phyloP scores from a whole-genome alignment of 2,888 invertebrate genomes.

The Heliconius aoede region DNA sequence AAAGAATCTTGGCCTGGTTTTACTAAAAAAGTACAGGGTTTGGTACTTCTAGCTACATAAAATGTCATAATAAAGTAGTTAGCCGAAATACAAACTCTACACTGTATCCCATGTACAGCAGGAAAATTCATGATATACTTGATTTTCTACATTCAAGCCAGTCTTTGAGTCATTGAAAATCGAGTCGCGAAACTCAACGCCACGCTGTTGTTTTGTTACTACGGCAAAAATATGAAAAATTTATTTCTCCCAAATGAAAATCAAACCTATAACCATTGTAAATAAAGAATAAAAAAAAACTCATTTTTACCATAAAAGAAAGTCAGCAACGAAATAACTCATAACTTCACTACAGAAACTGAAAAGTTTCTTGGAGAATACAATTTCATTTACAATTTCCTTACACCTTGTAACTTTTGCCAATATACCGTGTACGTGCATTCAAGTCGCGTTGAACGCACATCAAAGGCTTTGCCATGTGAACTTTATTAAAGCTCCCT shows the following conservation, averaged over 20 bases:
- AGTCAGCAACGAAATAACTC: background rate
- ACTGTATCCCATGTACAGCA: too few relatives aligned
- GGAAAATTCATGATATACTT: too few relatives aligned
- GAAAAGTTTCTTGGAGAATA: constrained; percentile 18
- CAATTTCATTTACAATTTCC: constrained; percentile 19
- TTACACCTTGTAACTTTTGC: constrained; percentile 29
- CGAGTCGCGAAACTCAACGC: background rate
- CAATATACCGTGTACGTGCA: constrained; percentile 30
- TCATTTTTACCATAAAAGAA: background rate
- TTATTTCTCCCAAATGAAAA: too few relatives aligned
- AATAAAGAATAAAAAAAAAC: background rate
- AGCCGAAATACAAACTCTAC: too few relatives aligned
- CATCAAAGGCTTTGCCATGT: constrained; percentile 37
- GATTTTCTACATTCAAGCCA: too few relatives aligned
- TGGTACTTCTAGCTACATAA: too few relatives aligned
- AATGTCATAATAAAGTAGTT: too few relatives aligned
- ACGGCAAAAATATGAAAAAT: too few relatives aligned
- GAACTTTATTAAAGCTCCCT: constrained; percentile 37
- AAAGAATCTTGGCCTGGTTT: too few relatives aligned
- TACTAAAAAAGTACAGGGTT: too few relatives aligned
- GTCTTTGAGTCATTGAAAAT: background rate
- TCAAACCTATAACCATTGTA: background rate
- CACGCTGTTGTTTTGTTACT: too few relatives aligned
- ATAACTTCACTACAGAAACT: constrained; percentile 2
- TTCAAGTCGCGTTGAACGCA: constrained; percentile 27